Evolutionary conservation across 1,140 invertebrate genomes (phyloP), one percentile per base, ranked within the genome.

Genomic region (honey bee (Apis mellifera)): DNA sequence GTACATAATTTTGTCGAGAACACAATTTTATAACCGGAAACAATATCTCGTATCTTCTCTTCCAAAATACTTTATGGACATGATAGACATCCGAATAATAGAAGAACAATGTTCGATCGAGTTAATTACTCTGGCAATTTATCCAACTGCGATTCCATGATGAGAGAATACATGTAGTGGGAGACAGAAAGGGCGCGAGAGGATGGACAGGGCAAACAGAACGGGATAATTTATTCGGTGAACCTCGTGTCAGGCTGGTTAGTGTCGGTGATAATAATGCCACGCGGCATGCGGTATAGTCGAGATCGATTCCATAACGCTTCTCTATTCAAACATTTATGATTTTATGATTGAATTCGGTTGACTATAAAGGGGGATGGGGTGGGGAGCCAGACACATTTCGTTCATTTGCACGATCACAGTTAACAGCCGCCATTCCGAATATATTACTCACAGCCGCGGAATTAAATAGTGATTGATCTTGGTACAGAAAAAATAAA

Each of bases 281-380:
- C 19, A 52, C 15, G 23, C 17, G 48, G 52, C 64, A 54, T 68
- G 57, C 48, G 23, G 19, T 12, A n/a, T 68, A 42, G 11, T 13
- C 1, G 19, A 17, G 54, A 82, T 82, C 79, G 72, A 82, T 82
- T 42, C 72, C 32, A 26, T 12, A n/a, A 19, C 13, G 52, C 42
- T 64, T 42, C 69, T 57, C 79, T 82, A 52, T 82, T 82, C 79
- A 82, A 82, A 82, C 64, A 82, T 82, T 82, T 82, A 82, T 72
- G 79, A 76, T 82, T 82, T 82, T 74, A 82, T 69, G 79, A 82
- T 82, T 76, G 79, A 82, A 82, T 82, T 76, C 64, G 54, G 17
- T 17, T 9, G 54, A 23, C n/a, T 59, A 52, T 50, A 57, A 72
- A 21, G 21, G 57, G 48, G 2, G 21, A 0, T 26, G 26, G 26